Percentiles rank a stretch among this genome's conserved stretches.
These are phyloP conservation scores for Polydrusus pterygomalis DNA, from an alignment of 2,888 invertebrate species.

Conservation along the genomic window DNA sequence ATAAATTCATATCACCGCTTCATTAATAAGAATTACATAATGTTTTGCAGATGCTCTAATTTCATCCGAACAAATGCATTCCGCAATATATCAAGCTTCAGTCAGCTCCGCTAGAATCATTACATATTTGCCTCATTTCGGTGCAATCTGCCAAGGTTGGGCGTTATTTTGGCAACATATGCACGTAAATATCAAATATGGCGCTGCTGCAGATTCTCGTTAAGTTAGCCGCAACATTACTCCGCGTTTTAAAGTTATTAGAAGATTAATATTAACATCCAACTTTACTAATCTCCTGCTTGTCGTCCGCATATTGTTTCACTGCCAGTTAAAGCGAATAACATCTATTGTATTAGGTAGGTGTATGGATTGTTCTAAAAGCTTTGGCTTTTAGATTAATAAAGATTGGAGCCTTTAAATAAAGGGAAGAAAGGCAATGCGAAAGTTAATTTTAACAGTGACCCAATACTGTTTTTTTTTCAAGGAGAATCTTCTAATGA, in stretches of 20 bases:
- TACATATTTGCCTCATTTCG: slow-evolving; percentile 7
- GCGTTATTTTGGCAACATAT: slow-evolving; percentile 15
- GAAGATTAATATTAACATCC: slow-evolving; percentile 23
- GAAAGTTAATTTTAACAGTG: too few species aligned
- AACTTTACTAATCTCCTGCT: slow-evolving; percentile 12
- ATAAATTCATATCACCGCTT: background rate
- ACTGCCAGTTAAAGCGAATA: too few species aligned
- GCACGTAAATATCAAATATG: slow-evolving; percentile 33
- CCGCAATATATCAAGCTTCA: slow-evolving; percentile 20
- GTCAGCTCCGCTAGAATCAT: slow-evolving; percentile 10
- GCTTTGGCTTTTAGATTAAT: too few species aligned
- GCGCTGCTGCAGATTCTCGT: slow-evolving; percentile 36
- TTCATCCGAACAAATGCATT: background rate
- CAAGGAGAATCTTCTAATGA: too few species aligned
- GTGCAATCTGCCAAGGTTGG: slow-evolving; percentile 20
- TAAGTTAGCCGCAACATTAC: slow-evolving; percentile 33
- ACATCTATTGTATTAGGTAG: too few species aligned
- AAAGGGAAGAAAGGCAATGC: too few species aligned
- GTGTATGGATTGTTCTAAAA: too few species aligned
- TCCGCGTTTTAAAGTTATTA: slow-evolving; percentile 38
- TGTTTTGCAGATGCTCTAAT: background rate
- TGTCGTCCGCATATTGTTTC: background rate
- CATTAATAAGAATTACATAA: background rate
- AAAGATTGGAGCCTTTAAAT: too few species aligned
- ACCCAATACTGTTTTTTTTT: too few species aligned